Evolutionary conservation across 2,888 invertebrate genomes (phyloP).

Genomic region (Fragum whitleyi): DNA sequence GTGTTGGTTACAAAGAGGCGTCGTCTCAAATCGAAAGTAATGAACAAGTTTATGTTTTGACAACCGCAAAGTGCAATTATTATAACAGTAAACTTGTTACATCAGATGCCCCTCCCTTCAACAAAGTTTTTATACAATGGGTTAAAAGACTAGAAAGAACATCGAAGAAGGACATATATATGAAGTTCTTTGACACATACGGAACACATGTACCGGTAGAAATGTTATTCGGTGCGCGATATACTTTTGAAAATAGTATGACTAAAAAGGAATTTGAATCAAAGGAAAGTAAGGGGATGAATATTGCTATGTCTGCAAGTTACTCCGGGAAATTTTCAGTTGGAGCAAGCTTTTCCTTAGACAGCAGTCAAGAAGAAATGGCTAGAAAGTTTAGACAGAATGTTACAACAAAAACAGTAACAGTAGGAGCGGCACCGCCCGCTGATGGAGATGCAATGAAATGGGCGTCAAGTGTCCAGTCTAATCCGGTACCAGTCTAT

Average conservation of each 20-base stretch:
- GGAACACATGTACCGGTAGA: conserved; percentile 51
- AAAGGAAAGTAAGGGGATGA: conserved; percentile 15
- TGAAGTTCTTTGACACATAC: conserved; percentile 44
- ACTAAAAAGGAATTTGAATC: conserved; percentile 20
- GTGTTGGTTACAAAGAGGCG: conserved; percentile 30
- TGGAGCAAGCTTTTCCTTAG: conserved; percentile 37
- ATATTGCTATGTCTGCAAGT: conserved; percentile 44
- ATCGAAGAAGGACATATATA: neutral
- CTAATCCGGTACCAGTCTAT: conserved; percentile 39
- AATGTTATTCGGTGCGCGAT: conserved; percentile 49
- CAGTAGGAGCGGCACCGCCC: conserved; percentile 52
- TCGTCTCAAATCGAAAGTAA: conserved; percentile 34
- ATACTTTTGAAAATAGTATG: conserved; percentile 52
- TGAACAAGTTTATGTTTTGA: conserved; percentile 40
- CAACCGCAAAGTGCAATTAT: conserved; percentile 47
- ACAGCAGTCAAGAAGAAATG: conserved; percentile 16
- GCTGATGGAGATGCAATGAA: conserved; percentile 48
- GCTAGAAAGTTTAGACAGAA: conserved; percentile 26
- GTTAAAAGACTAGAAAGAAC: conserved; percentile 27
- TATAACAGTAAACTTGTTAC: conserved; percentile 41
- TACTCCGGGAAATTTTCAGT: conserved; percentile 31
- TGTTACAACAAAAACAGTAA: conserved; percentile 41
- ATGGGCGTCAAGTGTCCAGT: conserved; percentile 51
- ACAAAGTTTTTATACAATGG: conserved; percentile 38
- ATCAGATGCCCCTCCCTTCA: conserved; percentile 27